phyloP scores from a whole-genome alignment of 2,888 invertebrate species.

The Prosopocoilus inquinatus region DNA sequence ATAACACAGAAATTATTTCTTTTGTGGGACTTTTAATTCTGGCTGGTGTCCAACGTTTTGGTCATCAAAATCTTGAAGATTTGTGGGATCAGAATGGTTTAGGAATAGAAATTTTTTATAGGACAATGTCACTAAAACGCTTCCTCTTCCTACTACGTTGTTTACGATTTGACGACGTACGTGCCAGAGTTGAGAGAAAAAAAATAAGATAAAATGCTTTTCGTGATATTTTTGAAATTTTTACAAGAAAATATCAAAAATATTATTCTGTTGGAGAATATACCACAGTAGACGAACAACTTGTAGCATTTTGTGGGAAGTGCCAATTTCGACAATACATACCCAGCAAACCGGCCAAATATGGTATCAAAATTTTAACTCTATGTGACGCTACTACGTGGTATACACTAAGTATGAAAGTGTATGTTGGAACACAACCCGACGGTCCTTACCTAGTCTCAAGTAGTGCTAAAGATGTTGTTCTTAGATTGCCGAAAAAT shows the following conservation, averaged over 20 bases:
- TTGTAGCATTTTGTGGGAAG: conserved; percentile 7
- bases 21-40: conserved; percentile 1
- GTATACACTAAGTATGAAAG: no score
- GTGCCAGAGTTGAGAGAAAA: background rate
- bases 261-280: background rate
- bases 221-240: conserved; percentile 1
- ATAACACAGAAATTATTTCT: no score
- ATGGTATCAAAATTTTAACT: conserved; percentile 1
- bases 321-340: conserved; percentile 5
- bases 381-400: no score
- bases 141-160: conserved; percentile 1
- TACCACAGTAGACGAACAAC: conserved; percentile 7
- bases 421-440: no score
- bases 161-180: background rate
- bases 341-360: conserved; percentile 6
- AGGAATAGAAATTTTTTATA: conserved; percentile 3
- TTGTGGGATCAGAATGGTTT: conserved; percentile 6
- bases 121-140: conserved; percentile 10
- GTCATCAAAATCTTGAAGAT: conserved; percentile 4
- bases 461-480: conserved; percentile 5
- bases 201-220: background rate
- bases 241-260: background rate
- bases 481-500: conserved; percentile 7
- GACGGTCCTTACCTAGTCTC: no score
- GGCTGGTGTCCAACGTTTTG: conserved; percentile 7